Evolutionary conservation across 2,113 vertebrate species (phyloP), one percentile per base, ranked within the genome.

Genomic region (Procavia capensis): DNA sequence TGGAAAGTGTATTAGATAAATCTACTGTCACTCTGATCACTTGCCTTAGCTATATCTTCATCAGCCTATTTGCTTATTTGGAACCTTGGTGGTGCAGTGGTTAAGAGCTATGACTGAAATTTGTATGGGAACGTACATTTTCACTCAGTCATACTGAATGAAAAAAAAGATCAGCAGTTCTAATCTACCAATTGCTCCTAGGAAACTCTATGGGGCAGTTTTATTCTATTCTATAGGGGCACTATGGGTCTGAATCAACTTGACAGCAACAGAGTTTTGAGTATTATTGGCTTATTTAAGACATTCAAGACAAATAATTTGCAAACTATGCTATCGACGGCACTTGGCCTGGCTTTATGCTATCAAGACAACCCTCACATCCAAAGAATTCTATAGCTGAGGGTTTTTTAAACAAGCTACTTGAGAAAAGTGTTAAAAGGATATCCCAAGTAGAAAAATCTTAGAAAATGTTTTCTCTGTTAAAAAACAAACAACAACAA

Each of bases 211-310:
- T 3, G 50, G 50, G 50, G 50, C 50, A 54, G 50, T 54, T 14
- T 16, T 54, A 10, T 16, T 54, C 50, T 54, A 16, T 54, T 16
- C 50, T 54, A 54, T 54, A 10, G 50, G 50, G 50, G 11, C 50
- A 14, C 50, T 54, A 54, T 54, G 50, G 17, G 50, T 54, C 9
- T 10, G 50, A 54, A 13, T 54, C 11, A 13, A 54, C 50, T 54
- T 11, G 50, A 54, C 50, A 54, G 50, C 50, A 50, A 54, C 7
- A 6, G 7, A 9, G 11, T 54, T 54, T 54, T 13, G 50, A 13
- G 50, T 54, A n/a, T 54, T 50, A n/a, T 91, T 82, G 70, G 39
- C 22, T 91, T 91, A 59, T 61, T 39, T 63, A 79, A 95, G 34
- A 24, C 10, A 90, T 63, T 76, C 31, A 4, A 83, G 50, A 24